Evolutionary conservation across 2,113 vertebrate species (phyloP), one percentile per base, ranked within the genome.

Genomic region (Crypturellus undulatus): DNA sequence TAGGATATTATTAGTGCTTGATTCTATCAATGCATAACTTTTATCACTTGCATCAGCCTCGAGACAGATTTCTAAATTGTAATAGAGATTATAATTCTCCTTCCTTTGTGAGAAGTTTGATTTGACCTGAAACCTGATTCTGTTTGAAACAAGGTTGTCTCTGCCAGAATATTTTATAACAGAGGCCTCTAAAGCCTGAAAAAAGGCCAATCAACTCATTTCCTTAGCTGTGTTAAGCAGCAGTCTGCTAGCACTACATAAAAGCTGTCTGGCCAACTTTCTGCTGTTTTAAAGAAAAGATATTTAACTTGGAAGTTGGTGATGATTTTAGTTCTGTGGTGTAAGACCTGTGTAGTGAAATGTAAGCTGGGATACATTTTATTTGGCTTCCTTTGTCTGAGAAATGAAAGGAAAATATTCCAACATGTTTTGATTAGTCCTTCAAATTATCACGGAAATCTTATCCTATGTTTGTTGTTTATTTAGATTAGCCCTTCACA

Each of bases 141-240:
- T 72, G 18, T 40, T 38, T 72, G 49, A 72, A 52, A 40, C 34
- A 72, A 72, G 49, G 17, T 72, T 54, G 25, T 52, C 24, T 72
- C 21, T 40, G 25, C 34, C 69, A 40, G 38, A 64, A 73, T 49
- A 60, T 34, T 91, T 82, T 96, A 90, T 93, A 88, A 83, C 12
- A 89, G 28, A 45, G 63, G 56, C 42, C 0, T 93, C 62, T 77
- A 88, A 94, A 96, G 93, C 94, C 85, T 95, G 96, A 94, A 70
- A 92, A 94, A 94, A 84, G 96, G 81, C 85, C 67, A 58, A 90
- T 40, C 5, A 38, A 94, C 80, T 1, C 71, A 34, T 84, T 59
- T 56, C 64, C 58, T 60, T 62, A 72, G 18, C 38, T 45, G 21
- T 30, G n/a, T 59, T 15, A 16, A 34, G 40, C n/a, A 76, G 32